phyloP scores from a whole-genome alignment of 2,797 vertebrate species.

The Macroramphosus scolopax region DNA sequence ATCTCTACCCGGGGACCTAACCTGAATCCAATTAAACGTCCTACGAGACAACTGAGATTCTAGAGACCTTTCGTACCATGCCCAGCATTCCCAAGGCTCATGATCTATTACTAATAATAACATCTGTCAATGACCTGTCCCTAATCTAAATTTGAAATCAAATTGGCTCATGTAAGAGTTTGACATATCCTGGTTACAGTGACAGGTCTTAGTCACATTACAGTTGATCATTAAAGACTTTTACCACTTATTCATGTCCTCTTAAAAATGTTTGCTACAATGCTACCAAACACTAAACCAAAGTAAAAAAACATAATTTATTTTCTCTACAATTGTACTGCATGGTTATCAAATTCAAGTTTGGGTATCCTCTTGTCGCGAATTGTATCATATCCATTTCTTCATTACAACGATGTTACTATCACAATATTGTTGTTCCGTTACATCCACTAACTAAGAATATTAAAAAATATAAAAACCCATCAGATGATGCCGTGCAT shows the following conservation, averaged over 20 bases:
- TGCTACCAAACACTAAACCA: background rate
- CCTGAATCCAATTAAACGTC: slow-evolving; percentile 80
- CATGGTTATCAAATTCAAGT: background rate
- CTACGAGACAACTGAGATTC: slow-evolving; percentile 70
- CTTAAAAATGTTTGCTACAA: background rate
- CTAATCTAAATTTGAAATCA: slow-evolving; percentile 59
- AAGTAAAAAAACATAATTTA: background rate
- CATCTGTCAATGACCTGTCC: slow-evolving; percentile 70
- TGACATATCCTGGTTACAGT: slow-evolving; percentile 21
- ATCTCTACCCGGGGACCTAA: slow-evolving; percentile 80
- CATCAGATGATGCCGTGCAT: too few relatives aligned
- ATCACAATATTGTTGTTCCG: too few relatives aligned
- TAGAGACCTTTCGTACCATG: slow-evolving; percentile 67
- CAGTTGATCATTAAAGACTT: slow-evolving; percentile 1
- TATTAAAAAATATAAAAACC: too few relatives aligned
- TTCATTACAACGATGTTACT: background rate
- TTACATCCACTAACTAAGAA: too few relatives aligned
- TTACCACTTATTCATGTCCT: background rate
- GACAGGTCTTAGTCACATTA: slow-evolving; percentile 2
- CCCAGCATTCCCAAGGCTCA: slow-evolving; percentile 64
- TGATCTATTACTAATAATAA: slow-evolving; percentile 77
- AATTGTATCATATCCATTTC: too few relatives aligned
- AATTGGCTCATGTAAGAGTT: slow-evolving; percentile 34
- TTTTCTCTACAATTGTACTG: background rate
- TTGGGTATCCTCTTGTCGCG: too few relatives aligned